These are phyloP conservation scores for Andrena haemorrhoa DNA, from an alignment of 2,888 invertebrate genomes.

Conservation along the genomic window DNA sequence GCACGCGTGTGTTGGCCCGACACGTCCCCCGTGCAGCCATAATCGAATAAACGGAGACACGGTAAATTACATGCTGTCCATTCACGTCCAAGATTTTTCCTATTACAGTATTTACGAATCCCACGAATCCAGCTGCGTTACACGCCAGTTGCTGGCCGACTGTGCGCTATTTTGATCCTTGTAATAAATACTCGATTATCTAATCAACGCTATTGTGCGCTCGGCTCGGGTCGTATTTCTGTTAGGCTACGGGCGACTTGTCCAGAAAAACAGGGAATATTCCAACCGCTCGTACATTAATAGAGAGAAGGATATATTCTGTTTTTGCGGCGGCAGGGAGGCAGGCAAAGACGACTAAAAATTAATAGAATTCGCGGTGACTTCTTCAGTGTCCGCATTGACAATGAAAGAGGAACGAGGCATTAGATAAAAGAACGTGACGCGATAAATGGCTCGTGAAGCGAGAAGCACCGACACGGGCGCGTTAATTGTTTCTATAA, in stretches of 20 bases:
- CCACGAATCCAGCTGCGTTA: conserved; percentile 17
- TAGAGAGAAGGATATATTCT: background rate
- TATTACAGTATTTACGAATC: background rate
- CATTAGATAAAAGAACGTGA: background rate
- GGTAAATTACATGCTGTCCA: conserved; percentile 46
- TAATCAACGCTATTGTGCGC: conserved; percentile 51
- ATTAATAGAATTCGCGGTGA: background rate
- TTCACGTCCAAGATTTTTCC: conserved; percentile 13
- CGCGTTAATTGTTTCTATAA: conserved; percentile 43
- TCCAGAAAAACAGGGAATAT: background rate
- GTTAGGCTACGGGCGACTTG: background rate
- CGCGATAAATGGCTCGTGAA: conserved; percentile 1
- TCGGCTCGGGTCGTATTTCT: conserved; percentile 34
- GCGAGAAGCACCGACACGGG: background rate
- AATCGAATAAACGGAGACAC: conserved; percentile 42
- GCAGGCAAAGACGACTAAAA: too few relatives aligned
- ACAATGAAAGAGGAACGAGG: background rate
- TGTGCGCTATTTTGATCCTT: conserved; percentile 34
- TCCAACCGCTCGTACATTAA: background rate
- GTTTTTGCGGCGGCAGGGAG: background rate
- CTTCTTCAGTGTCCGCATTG: background rate
- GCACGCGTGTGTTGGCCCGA: background rate
- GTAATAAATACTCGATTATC: conserved; percentile 56
- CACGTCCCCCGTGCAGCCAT: conserved; percentile 1
- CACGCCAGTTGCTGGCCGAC: background rate